Percentiles rank a stretch among this genome's conserved stretches.
Evolutionary conservation across 2,888 invertebrate species (phyloP).

Genomic region (Andrena dorsata): DNA sequence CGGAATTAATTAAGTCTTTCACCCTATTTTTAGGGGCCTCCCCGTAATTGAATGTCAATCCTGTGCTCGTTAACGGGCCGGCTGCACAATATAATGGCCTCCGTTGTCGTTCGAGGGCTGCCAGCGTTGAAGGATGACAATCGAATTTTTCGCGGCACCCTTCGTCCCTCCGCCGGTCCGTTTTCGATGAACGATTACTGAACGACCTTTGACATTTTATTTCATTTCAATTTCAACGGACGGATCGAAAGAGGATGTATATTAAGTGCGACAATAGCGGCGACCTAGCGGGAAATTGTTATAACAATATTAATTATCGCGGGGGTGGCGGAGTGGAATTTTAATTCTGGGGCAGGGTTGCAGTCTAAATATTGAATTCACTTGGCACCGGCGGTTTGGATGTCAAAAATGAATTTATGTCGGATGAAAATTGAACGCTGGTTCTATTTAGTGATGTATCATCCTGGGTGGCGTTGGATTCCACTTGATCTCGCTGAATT

Average conservation of each 20-base stretch:
- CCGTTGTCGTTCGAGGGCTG: background rate
- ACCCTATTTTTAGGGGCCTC: conserved; percentile 42
- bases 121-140: conserved; percentile 1
- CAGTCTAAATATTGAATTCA: background rate
- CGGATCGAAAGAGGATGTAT: background rate
- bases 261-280: background rate
- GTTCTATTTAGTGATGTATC: background rate
- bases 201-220: background rate
- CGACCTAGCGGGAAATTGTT: background rate
- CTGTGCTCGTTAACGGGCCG: conserved; percentile 32
- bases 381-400: background rate
- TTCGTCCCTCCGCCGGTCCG: background rate
- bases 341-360: background rate
- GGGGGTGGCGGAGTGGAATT: background rate
- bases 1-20: conserved; percentile 41
- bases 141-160: conserved; percentile 4
- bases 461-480: too few species aligned
- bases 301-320: background rate
- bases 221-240: background rate
- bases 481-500: background rate
- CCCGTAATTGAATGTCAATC: conserved; percentile 54
- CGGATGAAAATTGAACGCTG: background rate
- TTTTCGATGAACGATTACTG: background rate
- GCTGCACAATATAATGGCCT: conserved; percentile 20
- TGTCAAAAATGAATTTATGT: background rate